Conservation (phyloP, 2,113 vertebrate species). For the Echinops telfairi region DNA sequence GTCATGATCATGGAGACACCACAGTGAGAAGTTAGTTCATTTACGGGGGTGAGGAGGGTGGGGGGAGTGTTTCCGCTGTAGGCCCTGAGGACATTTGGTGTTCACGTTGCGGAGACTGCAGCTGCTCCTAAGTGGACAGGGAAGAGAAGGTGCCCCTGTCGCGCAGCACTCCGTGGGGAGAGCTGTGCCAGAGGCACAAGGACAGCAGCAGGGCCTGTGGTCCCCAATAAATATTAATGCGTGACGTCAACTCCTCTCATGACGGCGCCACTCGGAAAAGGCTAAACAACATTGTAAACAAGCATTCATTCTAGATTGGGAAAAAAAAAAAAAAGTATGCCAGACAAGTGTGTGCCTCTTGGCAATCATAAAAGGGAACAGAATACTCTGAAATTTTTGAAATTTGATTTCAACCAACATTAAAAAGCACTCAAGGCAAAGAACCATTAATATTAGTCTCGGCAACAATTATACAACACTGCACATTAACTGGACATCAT, state of each 20-base stretch:
- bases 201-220: conserved; percentile 24
- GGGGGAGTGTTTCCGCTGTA: conserved; percentile 37
- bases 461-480: conserved; percentile 30
- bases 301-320: conserved; percentile 43
- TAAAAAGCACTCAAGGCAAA: conserved; percentile 41
- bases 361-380: conserved; percentile 17
- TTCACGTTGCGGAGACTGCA: conserved; percentile 64
- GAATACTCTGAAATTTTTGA: conserved; percentile 6
- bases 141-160: neutral
- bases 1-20: conserved; percentile 70
- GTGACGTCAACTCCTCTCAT: conserved; percentile 53
- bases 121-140: conserved; percentile 71
- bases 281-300: conserved; percentile 44
- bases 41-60: conserved; percentile 16
- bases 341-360: conserved; percentile 7
- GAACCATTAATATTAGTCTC: neutral
- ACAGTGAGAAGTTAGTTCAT: conserved; percentile 75
- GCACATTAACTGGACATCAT: conserved; percentile 4
- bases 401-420: conserved; percentile 17
- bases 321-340: neutral
- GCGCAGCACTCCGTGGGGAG: neutral
- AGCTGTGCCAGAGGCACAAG: neutral
- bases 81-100: conserved; percentile 63
- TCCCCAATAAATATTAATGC: conserved; percentile 62
- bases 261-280: conserved; percentile 42